These are phyloP conservation scores for Chloroceryle aenea DNA, from an alignment of 2,113 vertebrate species.

Conservation along the genomic window DNA sequence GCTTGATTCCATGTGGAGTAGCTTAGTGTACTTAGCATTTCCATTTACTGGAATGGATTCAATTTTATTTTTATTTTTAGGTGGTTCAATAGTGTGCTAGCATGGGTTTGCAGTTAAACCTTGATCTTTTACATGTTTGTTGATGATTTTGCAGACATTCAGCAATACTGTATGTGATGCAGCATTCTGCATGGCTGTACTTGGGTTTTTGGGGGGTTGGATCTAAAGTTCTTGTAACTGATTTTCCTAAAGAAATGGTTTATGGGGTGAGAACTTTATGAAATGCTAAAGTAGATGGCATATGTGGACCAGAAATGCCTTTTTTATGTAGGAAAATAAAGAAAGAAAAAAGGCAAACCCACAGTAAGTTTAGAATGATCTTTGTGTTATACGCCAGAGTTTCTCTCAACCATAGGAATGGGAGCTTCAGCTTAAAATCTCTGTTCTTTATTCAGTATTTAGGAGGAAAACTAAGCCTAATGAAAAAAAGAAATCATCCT, in stretches of 20 bases:
- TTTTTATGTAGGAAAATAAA: neutral
- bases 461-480: neutral
- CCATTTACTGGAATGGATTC: neutral
- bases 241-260: neutral
- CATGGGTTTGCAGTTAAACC: neutral
- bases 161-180: neutral
- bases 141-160: neutral
- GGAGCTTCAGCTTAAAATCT: neutral
- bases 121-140: neutral
- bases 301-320: neutral
- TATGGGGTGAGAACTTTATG: neutral
- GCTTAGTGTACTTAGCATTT: neutral
- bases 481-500: neutral
- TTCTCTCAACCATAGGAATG: neutral
- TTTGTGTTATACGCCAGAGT: neutral
- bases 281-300: neutral
- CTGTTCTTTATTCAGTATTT: neutral
- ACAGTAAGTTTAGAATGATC: neutral
- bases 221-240: neutral
- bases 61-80: neutral
- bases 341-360: neutral
- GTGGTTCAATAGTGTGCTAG: neutral
- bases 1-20: neutral
- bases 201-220: neutral
- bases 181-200: neutral